These are phyloP conservation scores for Andricus quercusramuli DNA, from an alignment of 2,888 invertebrate genomes.

Conservation along the genomic window DNA sequence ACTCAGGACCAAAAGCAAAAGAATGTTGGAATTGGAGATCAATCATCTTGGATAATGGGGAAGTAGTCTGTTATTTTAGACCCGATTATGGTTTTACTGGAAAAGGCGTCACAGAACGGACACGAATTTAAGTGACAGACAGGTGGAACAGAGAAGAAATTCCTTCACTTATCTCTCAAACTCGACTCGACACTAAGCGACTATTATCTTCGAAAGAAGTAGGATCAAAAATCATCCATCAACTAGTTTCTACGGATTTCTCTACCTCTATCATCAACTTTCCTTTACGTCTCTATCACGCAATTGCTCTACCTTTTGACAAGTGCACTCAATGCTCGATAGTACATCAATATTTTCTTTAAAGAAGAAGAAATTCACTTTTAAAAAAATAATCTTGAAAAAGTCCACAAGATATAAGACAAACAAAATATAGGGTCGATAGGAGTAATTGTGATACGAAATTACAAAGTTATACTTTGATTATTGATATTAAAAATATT, in stretches of 20 bases:
- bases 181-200: conserved; percentile 3
- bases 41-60: neutral
- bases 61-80: neutral
- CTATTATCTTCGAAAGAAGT: conserved; percentile 33
- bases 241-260: conserved; percentile 34
- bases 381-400: neutral
- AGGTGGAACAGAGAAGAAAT: conserved; percentile 17
- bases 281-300: conserved; percentile 24
- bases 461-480: too few relatives aligned
- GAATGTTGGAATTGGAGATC: neutral
- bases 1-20: neutral
- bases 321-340: neutral
- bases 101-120: neutral
- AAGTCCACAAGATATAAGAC: too few relatives aligned
- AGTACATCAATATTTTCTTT: neutral
- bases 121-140: conserved; percentile 10
- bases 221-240: conserved; percentile 36
- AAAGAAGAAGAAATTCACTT: neutral
- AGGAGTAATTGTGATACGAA: too few relatives aligned
- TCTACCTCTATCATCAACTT: conserved; percentile 20
- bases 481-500: too few relatives aligned
- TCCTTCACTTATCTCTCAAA: conserved; percentile 1
- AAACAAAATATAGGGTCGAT: too few relatives aligned
- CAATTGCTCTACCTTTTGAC: conserved; percentile 22
- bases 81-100: neutral